Base-by-base conservation (phyloP, 53 echinoderm and acorn worm species). In the Actinopyga echinites region DNA sequence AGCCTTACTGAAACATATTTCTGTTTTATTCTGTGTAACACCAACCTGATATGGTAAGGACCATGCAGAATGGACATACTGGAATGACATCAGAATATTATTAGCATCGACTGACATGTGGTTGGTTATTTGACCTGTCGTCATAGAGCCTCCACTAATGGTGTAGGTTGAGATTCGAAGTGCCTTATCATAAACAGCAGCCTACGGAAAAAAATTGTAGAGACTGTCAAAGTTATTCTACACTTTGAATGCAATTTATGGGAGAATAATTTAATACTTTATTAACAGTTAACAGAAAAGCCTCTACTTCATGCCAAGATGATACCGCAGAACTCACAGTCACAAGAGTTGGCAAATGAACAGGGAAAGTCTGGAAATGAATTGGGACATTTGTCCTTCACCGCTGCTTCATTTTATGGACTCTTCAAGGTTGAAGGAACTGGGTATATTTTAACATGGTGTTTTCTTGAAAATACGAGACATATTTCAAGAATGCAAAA, bases 51-150 rank as follows among this genome's bases (percentile, higher is more conserved):
- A 79, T 9, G 90, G 90, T 9, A 86, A 65, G 5, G 86, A 74
- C 90, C 90, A 90, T 5, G 83, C 77, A 34, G 86, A 86, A 65
- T 90, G 82, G 8, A 75, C 75, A 42, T 80, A 32, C 66, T 83
- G 83, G 78, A 86, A 90, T 62, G 83, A 90, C 86, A 90, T 77
- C 67, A 83, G 65, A 57, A 90, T 34, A 66, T 90, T 90, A 62
- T 67, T 83, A 11, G 90, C 90, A 79, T 90, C 90, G 6, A 86
- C 86, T 6, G 90, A 90, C 86, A 90, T 90, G 57, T 86, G 86
- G 65, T 90, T 90, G 78, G 90, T 90, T 82, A 90, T 90, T 63
- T 86, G 86, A 0, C 90, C 90, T 55, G 82, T 82, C 28, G 90
- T 90, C 90, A 90, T 90, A 71, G 73, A 82, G 11, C 90, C 90